Percentiles rank a stretch among this genome's conserved stretches.
Evolutionary conservation across 2,797 vertebrate genomes (phyloP).

Genomic region (Artibeus lituratus): DNA sequence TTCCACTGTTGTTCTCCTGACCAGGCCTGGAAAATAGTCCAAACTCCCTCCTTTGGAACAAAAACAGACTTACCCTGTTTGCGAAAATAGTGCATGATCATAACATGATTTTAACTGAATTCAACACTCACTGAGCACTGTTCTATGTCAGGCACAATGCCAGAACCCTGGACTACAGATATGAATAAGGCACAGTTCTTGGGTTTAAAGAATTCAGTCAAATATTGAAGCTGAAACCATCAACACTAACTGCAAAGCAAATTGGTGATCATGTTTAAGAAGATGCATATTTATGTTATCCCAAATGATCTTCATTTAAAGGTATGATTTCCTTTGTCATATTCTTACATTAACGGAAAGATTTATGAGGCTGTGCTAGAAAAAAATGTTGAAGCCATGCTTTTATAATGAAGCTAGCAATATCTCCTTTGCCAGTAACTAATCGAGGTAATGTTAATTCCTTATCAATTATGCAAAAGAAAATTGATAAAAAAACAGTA

Average conservation of each 20-base stretch:
- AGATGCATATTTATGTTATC: background rate
- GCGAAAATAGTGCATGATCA: background rate
- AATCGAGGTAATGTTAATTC: constrained; percentile 11
- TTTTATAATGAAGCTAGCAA: background rate
- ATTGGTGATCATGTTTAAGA: background rate
- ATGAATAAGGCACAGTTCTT: background rate
- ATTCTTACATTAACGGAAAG: background rate
- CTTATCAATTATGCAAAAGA: constrained; percentile 22
- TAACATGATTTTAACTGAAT: background rate
- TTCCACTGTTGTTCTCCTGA: background rate
- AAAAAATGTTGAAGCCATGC: background rate
- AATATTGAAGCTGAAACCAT: background rate
- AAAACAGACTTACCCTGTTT: background rate
- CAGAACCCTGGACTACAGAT: background rate
- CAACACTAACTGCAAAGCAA: background rate
- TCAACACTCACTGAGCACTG: background rate
- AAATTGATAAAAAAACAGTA: background rate
- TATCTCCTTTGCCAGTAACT: background rate
- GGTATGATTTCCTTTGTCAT: background rate
- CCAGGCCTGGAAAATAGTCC: background rate
- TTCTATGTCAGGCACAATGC: background rate
- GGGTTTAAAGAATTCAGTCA: background rate
- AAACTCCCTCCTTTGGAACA: background rate
- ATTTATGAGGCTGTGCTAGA: background rate
- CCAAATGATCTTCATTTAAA: background rate